Base-by-base conservation (phyloP, 1,140 invertebrate species). In the Dendroctonus ponderosae region DNA sequence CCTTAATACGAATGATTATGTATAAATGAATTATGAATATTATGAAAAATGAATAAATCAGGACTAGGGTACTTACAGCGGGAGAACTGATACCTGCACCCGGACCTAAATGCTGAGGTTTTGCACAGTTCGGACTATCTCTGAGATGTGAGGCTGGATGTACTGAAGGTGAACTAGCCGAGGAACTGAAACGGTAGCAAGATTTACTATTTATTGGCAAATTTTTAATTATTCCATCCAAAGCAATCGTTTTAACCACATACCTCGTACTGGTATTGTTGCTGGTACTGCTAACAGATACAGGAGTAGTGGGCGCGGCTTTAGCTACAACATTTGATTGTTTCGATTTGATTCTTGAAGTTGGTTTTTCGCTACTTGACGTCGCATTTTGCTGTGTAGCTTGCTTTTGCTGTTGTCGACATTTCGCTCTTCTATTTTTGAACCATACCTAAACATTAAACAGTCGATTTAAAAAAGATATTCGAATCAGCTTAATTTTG, bases 401-500 rank as follows among this genome's bases (percentile, higher is more conserved):
- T 71, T 78, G 76, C 70, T 80, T 79, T 68, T 80, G 80, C 63
- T 78, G 94, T 62, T 97, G 91, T 69, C 94, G 82, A 75, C 89
- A 96, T 82, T 99, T 99, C 59, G 96, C 97, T 60, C 96, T 85
- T 41, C 96, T 85, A 79, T 99, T 99, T 77, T 99, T 99, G 82
- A 99, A 99, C 96, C 96, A 99, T 0, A 99, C 96, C 96, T 98
- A 83, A 6, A 85, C 82, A 46, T 43, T 15, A 26, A 60, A n/a
- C n/a, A n/a, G n/a, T n/a, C n/a, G n/a, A n/a, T n/a, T n/a, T n/a
- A n/a, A n/a, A n/a, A n/a, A n/a, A n/a, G n/a, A n/a, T n/a, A n/a
- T n/a, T n/a, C n/a, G n/a, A n/a, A 37, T 26, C 26, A 26, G 1
- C 26, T 26, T 26, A n/a, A n/a, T n/a, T n/a, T n/a, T n/a, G n/a